Evolutionary conservation across 2,888 invertebrate species (phyloP).

Genomic region (Clitarchus hookeri): DNA sequence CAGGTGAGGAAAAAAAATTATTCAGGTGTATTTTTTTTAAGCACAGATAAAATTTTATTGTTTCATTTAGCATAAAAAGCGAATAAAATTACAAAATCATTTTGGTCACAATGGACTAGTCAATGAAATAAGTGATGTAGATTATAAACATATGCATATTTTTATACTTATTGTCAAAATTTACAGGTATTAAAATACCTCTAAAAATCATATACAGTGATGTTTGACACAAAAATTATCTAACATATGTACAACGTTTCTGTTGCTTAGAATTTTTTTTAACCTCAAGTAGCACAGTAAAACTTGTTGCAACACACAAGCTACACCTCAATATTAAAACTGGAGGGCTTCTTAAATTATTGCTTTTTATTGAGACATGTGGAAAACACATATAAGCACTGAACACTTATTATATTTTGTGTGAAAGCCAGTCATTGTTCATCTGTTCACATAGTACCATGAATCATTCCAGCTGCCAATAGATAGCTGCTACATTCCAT

Average conservation of each 20-base stretch:
- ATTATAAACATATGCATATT: not conserved
- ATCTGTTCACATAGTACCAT: not conserved
- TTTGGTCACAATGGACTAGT: constrained; percentile 23
- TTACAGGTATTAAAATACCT: not conserved
- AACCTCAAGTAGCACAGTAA: not conserved
- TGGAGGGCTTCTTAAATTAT: not conserved
- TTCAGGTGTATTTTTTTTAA: not conserved
- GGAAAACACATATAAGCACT: not conserved
- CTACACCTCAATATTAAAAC: not conserved
- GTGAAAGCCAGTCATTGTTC: not conserved
- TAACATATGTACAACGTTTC: not conserved
- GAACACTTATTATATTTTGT: not conserved
- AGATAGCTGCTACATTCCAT: too few relatives aligned
- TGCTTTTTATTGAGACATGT: not conserved
- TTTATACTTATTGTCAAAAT: constrained; percentile 1
- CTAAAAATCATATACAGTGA: not conserved
- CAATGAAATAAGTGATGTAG: constrained; percentile 20
- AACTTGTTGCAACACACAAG: not conserved
- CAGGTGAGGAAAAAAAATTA: too few relatives aligned
- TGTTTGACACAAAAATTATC: constrained; percentile 5
- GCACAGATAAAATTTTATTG: constrained; percentile 14
- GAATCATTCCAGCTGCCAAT: not conserved
- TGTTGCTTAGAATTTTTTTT: not conserved
- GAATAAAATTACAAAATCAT: constrained; percentile 2
- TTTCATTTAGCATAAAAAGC: not conserved